A percentile compares a stretch with the other conserved stretches of the same genome.
Evolutionary conservation across 92 coral and sea anemone species (phyloP).

Genomic region (Palythoa grandis): DNA sequence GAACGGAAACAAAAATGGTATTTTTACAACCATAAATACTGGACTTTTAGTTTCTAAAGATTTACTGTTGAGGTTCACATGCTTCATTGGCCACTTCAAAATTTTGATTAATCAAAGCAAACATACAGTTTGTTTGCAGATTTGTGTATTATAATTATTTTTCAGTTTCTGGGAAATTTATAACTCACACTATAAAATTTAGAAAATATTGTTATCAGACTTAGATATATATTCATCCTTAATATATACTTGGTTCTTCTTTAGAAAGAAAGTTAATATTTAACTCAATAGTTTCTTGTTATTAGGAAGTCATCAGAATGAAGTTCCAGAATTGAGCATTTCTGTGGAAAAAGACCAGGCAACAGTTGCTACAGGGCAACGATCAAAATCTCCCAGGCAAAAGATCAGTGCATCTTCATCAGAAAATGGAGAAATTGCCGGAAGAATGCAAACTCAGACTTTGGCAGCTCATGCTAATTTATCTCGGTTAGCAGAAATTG

Average conservation of each 20-base stretch:
- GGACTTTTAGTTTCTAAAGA: no score
- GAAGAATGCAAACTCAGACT: constrained; percentile 45
- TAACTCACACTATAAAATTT: no score
- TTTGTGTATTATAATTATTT: no score
- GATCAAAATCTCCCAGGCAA: constrained; percentile 26
- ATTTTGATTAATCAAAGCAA: no score
- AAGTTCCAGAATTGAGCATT: constrained; percentile 11
- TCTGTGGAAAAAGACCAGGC: background rate
- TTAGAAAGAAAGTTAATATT: background rate
- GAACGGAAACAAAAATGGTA: constrained; percentile 26
- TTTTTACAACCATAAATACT: background rate
- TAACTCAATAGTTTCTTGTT: background rate
- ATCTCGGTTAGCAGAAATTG: constrained; percentile 83
- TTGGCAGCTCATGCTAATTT: constrained; percentile 67
- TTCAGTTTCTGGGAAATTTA: no score
- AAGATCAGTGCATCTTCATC: background rate
- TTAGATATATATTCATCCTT: no score
- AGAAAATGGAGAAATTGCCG: constrained; percentile 37
- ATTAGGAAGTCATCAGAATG: constrained; percentile 31
- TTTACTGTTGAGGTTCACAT: no score
- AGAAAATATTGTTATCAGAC: no score
- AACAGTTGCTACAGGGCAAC: constrained; percentile 9
- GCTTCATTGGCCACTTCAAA: no score
- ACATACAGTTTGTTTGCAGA: no score
- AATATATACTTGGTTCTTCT: no score